Percentiles rank a stretch among this genome's conserved stretches.
phyloP scores from a whole-genome alignment of 2,113 vertebrate species.

The Cyanoderma ruficeps region DNA sequence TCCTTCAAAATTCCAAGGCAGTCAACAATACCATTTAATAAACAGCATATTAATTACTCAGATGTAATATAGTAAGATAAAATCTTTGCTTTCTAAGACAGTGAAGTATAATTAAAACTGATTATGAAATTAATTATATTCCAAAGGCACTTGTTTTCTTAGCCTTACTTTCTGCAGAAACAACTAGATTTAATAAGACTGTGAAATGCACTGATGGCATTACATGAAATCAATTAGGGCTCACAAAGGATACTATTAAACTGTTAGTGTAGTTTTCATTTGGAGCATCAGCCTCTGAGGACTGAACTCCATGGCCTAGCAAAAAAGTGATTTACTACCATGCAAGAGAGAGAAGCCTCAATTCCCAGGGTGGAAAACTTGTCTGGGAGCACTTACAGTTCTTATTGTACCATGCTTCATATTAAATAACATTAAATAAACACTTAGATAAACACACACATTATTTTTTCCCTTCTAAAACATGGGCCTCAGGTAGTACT shows the following conservation, averaged over 20 bases:
- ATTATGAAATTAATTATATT: slow-evolving; percentile 72
- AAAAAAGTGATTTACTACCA: neutral
- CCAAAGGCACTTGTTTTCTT: slow-evolving; percentile 64
- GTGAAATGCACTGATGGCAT: slow-evolving; percentile 59
- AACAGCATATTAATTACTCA: slow-evolving; percentile 54
- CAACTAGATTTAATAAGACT: slow-evolving; percentile 59
- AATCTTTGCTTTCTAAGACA: slow-evolving; percentile 65
- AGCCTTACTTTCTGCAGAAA: slow-evolving; percentile 58
- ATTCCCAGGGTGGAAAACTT: neutral
- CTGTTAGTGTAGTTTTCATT: slow-evolving; percentile 28
- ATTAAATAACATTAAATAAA: neutral
- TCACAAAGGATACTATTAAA: slow-evolving; percentile 61
- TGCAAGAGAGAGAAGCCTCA: neutral
- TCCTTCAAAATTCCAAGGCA: slow-evolving; percentile 13
- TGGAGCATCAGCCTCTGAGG: slow-evolving; percentile 18
- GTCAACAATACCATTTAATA: slow-evolving; percentile 21
- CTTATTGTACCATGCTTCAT: neutral
- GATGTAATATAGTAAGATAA: slow-evolving; percentile 62
- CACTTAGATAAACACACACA: neutral
- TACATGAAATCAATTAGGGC: slow-evolving; percentile 66
- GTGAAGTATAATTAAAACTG: slow-evolving; percentile 66
- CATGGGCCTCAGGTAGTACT: neutral
- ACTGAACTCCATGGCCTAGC: neutral
- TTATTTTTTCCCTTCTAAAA: neutral
- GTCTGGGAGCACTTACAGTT: neutral